These are phyloP conservation scores for Corythucha ciliata DNA, from an alignment of 2,888 invertebrate species.

Conservation along the genomic window DNA sequence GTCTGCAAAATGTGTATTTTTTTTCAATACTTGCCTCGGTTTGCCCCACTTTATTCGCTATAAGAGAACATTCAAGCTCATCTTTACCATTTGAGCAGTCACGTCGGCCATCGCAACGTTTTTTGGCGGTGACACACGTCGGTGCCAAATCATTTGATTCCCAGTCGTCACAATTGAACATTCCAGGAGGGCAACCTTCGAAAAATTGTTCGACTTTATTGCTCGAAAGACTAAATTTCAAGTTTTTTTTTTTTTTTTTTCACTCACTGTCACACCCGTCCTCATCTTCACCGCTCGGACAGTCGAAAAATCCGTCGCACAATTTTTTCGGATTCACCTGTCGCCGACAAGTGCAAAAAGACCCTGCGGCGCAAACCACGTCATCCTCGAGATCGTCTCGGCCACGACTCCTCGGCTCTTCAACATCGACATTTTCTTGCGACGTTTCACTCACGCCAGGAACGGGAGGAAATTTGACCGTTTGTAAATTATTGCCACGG, in stretches of 20 bases:
- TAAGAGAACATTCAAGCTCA: slow-evolving; percentile 63
- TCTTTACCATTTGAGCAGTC: slow-evolving; percentile 67
- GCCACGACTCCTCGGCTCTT: too few species aligned
- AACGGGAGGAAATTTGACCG: too few species aligned
- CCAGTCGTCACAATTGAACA: slow-evolving; percentile 60
- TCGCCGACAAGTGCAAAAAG: slow-evolving; percentile 64
- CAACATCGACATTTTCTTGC: too few species aligned
- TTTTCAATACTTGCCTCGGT: slow-evolving; percentile 33
- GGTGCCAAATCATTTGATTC: slow-evolving; percentile 46
- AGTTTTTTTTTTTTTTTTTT: not conserved
- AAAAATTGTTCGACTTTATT: not conserved
- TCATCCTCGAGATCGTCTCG: too few species aligned
- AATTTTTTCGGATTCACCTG: slow-evolving; percentile 54
- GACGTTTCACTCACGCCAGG: too few species aligned
- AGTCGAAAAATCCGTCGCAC: slow-evolving; percentile 76
- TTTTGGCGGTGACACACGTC: slow-evolving; percentile 56
- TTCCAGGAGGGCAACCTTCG: slow-evolving; percentile 53
- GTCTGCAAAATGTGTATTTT: not conserved
- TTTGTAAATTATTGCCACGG: too few species aligned
- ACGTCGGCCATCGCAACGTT: slow-evolving; percentile 60
- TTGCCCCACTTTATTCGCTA: slow-evolving; percentile 44
- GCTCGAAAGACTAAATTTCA: not conserved
- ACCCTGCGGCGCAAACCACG: too few species aligned
- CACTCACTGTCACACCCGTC: slow-evolving; percentile 61
- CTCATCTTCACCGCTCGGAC: slow-evolving; percentile 73